Percentiles rank a stretch among this genome's conserved stretches.
Conservation (phyloP, 2,113 vertebrate genomes). For the Nasalis larvatus region DNA sequence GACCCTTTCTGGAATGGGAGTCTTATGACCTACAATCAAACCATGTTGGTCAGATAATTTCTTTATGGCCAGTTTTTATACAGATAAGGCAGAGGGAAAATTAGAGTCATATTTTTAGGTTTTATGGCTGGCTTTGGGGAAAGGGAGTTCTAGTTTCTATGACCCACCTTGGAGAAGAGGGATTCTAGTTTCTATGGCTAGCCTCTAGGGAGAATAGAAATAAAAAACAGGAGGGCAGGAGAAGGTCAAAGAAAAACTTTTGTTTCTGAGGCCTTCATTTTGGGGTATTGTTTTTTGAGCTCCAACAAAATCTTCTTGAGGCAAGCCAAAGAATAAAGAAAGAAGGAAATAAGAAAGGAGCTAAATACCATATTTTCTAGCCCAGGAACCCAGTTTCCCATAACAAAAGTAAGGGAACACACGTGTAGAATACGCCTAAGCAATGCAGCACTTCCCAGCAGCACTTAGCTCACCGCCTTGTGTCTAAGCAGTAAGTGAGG, state of each 20-base stretch:
- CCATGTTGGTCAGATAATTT: not conserved
- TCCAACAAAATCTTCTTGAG: not conserved
- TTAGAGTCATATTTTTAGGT: not conserved
- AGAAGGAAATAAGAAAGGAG: not conserved
- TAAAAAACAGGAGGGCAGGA: not conserved
- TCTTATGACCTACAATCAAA: not conserved
- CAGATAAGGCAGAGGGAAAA: not conserved
- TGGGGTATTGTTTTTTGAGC: not conserved
- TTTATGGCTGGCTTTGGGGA: not conserved
- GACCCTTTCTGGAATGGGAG: not conserved
- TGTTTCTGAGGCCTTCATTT: not conserved
- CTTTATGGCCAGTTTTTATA: not conserved
- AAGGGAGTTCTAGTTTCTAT: not conserved
- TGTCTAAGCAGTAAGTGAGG: not conserved
- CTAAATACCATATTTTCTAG: not conserved
- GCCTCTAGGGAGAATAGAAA: not conserved
- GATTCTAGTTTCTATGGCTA: not conserved
- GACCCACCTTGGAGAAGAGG: not conserved
- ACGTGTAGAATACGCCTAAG: no score
- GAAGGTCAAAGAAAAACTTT: not conserved
- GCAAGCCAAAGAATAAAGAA: not conserved
- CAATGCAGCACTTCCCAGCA: fast-evolving
- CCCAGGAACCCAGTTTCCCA: not conserved
- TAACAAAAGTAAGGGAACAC: not conserved
- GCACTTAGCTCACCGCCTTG: not conserved